Evolutionary conservation across 2,888 invertebrate species (phyloP).

Genomic region (Cynaeus angustus): DNA sequence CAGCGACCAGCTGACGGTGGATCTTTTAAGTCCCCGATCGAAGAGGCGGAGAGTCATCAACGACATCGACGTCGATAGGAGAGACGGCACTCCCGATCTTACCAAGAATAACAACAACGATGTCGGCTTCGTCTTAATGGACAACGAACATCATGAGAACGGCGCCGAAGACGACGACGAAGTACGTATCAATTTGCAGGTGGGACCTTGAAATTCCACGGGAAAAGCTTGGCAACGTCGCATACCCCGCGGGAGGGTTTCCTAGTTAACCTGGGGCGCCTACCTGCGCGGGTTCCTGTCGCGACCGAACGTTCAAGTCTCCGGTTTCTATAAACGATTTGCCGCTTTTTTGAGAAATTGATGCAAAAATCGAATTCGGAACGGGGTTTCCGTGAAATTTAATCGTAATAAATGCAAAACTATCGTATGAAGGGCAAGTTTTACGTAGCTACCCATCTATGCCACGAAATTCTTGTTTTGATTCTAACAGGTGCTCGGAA

Average conservation of each 20-base stretch:
- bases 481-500: too few species aligned
- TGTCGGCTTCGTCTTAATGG: slow-evolving; percentile 72
- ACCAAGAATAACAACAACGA: slow-evolving; percentile 69
- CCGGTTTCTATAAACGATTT: slow-evolving; percentile 41
- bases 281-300: slow-evolving; percentile 61
- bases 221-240: slow-evolving; percentile 53
- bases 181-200: slow-evolving; percentile 61
- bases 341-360: slow-evolving; percentile 21
- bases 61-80: slow-evolving; percentile 58
- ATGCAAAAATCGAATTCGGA: slow-evolving; percentile 1
- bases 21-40: slow-evolving; percentile 66
- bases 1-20: slow-evolving; percentile 69
- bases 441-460: too few species aligned
- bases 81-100: slow-evolving; percentile 62
- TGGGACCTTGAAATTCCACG: slow-evolving; percentile 41
- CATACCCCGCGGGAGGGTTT: slow-evolving; percentile 70
- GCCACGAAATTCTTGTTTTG: too few species aligned
- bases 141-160: slow-evolving; percentile 66
- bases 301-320: slow-evolving; percentile 61
- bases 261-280: slow-evolving; percentile 70
- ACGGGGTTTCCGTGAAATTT: background rate
- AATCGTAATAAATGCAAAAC: background rate
- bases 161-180: slow-evolving; percentile 67
- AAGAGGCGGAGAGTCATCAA: slow-evolving; percentile 65
- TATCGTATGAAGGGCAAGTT: background rate